Percentiles rank a stretch among this genome's conserved stretches.
phyloP scores from a whole-genome alignment of 2,888 invertebrate genomes.

The Clistopyga incitator region DNA sequence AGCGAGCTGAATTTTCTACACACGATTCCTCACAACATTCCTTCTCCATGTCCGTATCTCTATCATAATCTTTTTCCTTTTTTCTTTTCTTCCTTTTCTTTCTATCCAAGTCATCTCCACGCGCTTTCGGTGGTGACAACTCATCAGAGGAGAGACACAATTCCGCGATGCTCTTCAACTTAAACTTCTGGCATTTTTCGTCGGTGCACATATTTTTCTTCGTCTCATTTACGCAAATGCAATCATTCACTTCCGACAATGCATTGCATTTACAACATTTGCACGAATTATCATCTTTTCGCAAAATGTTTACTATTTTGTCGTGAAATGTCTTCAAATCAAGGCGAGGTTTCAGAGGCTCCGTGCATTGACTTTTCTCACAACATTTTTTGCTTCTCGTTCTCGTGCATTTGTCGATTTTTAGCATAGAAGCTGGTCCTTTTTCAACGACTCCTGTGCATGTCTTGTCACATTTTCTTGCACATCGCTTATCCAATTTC shows the following conservation, averaged over 20 bases:
- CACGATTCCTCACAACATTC: constrained; percentile 41
- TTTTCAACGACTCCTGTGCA: constrained; percentile 20
- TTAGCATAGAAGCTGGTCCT: background rate
- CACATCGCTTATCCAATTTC: constrained; percentile 27
- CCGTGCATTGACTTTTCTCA: constrained; percentile 19
- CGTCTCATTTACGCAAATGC: background rate
- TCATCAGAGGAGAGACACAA: constrained; percentile 42
- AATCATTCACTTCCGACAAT: background rate
- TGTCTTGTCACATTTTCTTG: constrained; percentile 34
- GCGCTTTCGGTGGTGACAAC: constrained; percentile 25
- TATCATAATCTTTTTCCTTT: constrained; percentile 34
- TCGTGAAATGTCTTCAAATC: constrained; percentile 60
- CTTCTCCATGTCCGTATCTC: constrained; percentile 64
- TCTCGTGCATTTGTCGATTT: constrained; percentile 42
- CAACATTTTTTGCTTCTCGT: background rate
- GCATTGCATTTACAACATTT: constrained; percentile 58
- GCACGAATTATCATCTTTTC: constrained; percentile 40
- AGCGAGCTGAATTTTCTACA: constrained; percentile 56
- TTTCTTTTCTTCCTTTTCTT: constrained; percentile 46
- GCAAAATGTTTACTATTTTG: constrained; percentile 53
- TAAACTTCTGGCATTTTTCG: constrained; percentile 41
- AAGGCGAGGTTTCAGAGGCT: background rate
- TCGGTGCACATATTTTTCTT: constrained; percentile 50
- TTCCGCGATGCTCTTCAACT: constrained; percentile 49
- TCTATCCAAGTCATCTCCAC: constrained; percentile 7